Evolutionary conservation across 2,113 vertebrate species (phyloP).

Genomic region (Siniperca chuatsi): DNA sequence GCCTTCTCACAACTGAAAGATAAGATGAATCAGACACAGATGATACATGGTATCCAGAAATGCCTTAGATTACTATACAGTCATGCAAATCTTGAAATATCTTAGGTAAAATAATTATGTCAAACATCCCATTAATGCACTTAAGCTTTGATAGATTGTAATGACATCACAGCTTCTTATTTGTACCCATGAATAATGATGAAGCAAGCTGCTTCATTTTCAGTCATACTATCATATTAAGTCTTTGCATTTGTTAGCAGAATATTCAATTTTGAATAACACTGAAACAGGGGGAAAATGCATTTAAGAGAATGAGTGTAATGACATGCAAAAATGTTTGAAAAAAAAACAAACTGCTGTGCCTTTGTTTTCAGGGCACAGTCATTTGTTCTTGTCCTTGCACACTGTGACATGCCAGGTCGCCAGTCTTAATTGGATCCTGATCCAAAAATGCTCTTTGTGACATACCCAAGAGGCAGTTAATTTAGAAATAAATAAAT

Average conservation of each 20-base stretch:
- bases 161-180: background rate
- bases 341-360: slow-evolving; percentile 22
- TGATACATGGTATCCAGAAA: background rate
- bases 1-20: slow-evolving; percentile 1
- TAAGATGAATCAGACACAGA: slow-evolving; percentile 10
- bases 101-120: background rate
- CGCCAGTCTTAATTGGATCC: slow-evolving; percentile 30
- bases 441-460: slow-evolving; percentile 15
- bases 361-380: slow-evolving; percentile 29
- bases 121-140: background rate
- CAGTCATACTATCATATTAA: background rate
- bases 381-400: slow-evolving; percentile 20
- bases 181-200: background rate
- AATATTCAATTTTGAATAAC: background rate
- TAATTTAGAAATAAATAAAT: background rate
- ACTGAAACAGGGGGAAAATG: background rate
- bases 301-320: background rate
- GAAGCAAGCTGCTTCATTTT: background rate
- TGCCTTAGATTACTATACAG: background rate
- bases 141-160: background rate
- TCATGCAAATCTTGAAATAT: background rate
- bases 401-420: slow-evolving; percentile 9
- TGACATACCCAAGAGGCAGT: background rate
- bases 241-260: background rate
- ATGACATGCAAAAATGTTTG: slow-evolving; percentile 5